Base-by-base conservation (phyloP, 2,797 vertebrate species). In the Tenualosa ilisha region DNA sequence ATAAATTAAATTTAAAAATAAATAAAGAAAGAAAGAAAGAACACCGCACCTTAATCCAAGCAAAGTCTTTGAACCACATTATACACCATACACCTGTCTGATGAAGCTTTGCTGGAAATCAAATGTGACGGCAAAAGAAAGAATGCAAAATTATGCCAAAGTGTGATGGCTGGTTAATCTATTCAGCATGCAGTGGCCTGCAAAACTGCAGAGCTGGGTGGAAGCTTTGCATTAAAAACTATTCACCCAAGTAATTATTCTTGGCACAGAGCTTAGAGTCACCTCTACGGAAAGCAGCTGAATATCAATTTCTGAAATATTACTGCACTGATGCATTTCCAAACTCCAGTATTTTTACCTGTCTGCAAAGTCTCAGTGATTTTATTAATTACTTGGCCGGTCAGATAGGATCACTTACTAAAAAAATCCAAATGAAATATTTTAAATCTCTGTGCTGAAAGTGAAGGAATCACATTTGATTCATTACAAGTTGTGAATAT, bases 171-270 rank as follows among this genome's bases (percentile, higher is more conserved):
- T 90, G 37, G 53, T 46, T 84, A 85, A 84, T 88, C 8, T 8
- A 51, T 54, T 86, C 46, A 82, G 43, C 46, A 81, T 89, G 53
- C 81, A 46, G n/a, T 81, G 37, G 88, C 37, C 82, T 82, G 86
- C 85, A 54, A 26, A 31, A 9, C 37, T 46, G 72, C 72, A 79
- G 63, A 87, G 84, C 87, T 61, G 53, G 17, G 83, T 15, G 37
- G 61, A 86, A 72, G 83, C 51, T 40, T 22, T 83, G 75, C 53
- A 43, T 84, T 82, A 75, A 83, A 83, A 51, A 26, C 81, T 8
- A 86, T 86, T 56, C 82, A 86, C 5, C 65, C 68, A 46, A 31
- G 83, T 81, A 82, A 83, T 88, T 83, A 87, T 79, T 79, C 72
- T 79, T 79, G 72, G 72, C 72, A 46, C 72, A 46, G 37, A 40